A percentile compares a stretch with the other conserved stretches of the same genome.
Conservation (phyloP, 2,113 vertebrate genomes). For the Aleadryas rufinucha region DNA sequence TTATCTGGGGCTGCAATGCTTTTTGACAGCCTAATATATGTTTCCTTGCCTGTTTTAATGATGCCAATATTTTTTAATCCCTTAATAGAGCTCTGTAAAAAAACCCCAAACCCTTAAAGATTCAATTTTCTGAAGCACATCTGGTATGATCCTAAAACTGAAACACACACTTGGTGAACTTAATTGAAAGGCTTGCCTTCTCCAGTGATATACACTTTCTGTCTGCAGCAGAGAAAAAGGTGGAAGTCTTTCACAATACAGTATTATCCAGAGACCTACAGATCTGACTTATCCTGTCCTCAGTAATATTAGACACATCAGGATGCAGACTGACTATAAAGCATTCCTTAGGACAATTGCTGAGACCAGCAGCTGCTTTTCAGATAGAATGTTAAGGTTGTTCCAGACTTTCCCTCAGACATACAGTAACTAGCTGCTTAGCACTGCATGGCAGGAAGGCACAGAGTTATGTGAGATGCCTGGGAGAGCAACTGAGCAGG, state of each 20-base stretch:
- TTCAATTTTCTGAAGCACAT: background rate
- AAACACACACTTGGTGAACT: background rate
- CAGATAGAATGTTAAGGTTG: background rate
- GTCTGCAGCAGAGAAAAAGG: background rate
- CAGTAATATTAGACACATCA: background rate
- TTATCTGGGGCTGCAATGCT: background rate
- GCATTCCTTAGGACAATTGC: slow-evolving; percentile 30
- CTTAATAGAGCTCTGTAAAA: background rate
- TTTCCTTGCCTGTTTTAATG: background rate
- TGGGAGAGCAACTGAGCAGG: background rate
- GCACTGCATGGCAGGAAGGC: background rate
- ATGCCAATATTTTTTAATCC: background rate
- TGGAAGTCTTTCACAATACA: slow-evolving; percentile 15
- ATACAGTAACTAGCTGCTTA: background rate
- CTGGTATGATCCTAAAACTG: background rate
- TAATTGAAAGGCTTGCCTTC: background rate
- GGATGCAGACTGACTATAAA: background rate
- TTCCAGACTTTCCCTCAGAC: background rate
- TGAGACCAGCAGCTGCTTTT: slow-evolving; percentile 12
- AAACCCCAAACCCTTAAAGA: fast-evolving
- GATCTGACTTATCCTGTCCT: background rate
- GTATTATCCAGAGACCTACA: background rate
- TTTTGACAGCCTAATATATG: background rate
- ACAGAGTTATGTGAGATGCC: background rate
- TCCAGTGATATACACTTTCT: background rate